These are phyloP conservation scores for Gulo gulo DNA, from an alignment of 2,113 vertebrate genomes.

Conservation along the genomic window DNA sequence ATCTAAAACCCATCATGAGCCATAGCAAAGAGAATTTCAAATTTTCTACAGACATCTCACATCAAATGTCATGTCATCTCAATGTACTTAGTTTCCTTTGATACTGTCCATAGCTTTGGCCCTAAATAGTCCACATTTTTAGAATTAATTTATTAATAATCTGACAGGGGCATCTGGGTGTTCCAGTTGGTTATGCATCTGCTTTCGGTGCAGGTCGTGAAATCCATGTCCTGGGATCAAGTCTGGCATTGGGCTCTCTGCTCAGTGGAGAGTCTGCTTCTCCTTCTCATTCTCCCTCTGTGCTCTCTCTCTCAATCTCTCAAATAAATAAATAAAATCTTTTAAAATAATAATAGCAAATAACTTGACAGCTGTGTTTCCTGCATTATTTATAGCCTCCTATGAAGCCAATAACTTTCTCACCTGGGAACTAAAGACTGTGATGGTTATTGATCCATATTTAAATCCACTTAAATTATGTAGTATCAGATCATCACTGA, in stretches of 20 bases:
- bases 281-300: too few relatives aligned
- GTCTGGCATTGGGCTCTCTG: too few relatives aligned
- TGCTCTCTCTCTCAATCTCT: too few relatives aligned
- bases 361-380: neutral
- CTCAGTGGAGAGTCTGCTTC: too few relatives aligned
- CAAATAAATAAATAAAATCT: too few relatives aligned
- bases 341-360: too few relatives aligned
- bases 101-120: neutral
- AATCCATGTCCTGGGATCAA: too few relatives aligned
- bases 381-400: neutral
- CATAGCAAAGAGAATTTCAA: neutral
- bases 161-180: neutral
- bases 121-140: slow-evolving; percentile 35
- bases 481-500: neutral
- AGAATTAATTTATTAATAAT: slow-evolving; percentile 34
- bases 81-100: slow-evolving; percentile 12
- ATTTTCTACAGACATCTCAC: neutral
- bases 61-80: neutral
- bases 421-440: neutral
- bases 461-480: neutral
- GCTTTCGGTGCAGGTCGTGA: too few relatives aligned
- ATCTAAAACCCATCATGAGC: neutral
- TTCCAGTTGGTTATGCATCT: too few relatives aligned
- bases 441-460: neutral
- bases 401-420: neutral